Base-by-base conservation (phyloP, 2,113 vertebrate genomes). In the Stomatorhinus ivindoensis region DNA sequence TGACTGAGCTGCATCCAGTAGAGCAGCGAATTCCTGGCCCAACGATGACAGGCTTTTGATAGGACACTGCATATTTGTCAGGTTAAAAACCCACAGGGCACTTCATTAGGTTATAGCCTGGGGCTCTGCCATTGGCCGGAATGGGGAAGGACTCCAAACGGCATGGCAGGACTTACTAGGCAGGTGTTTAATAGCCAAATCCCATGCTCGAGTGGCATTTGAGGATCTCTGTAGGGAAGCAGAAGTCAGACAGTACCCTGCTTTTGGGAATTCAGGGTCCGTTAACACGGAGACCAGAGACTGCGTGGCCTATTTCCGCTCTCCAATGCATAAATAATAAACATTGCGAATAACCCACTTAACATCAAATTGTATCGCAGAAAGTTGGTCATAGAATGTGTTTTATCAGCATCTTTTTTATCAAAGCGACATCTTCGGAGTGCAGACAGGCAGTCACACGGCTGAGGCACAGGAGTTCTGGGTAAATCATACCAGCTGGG, bases 101-200 rank as follows among this genome's bases (percentile, higher is more conserved):
- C 10, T 86, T 86, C 55, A 42, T 89, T 87, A 86, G 42, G 42
- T 73, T 51, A 35, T 73, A 87, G 15, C 89, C 89, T 51, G 58
- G 35, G 83, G 84, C 47, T 24, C 19, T 11, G 83, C 46, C n/a
- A 24, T 47, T 0, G 19, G 42, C 46, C 42, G 0, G 82, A 46
- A 21, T 24, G 47, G 9, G 11, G 46, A n/a, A 48, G n/a, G 83
- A 15, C 21, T 53, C 48, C 73, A 17, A 80, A 80, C 13, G 15
- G 35, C 73, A 80, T 17, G 11, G 27, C 4, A 35, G 13, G 31
- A 58, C 19, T 53, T 53, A 27, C 27, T 87, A 15, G 17, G 35
- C 48, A 6, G 27, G 50, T 17, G 19, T 27, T 47, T 53, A 87
- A 53, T 69, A 13, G n/a, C 35, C 13, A 42, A 35, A 76, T 7